A percentile compares a stretch with the other conserved stretches of the same genome.
phyloP scores from a whole-genome alignment of 2,797 vertebrate genomes.

The Takifugu ocellatus region DNA sequence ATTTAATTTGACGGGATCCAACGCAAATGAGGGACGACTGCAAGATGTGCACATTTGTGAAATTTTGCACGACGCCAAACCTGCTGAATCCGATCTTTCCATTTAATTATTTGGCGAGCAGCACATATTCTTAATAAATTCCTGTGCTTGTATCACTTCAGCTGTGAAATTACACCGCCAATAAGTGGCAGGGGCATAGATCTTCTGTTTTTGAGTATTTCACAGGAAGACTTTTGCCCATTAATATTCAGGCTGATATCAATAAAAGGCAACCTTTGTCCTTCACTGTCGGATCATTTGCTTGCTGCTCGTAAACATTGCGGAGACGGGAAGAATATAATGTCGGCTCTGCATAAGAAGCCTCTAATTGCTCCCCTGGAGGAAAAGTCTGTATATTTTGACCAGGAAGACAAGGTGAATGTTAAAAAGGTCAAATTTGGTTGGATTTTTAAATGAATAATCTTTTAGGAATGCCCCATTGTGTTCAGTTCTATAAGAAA shows the following conservation, averaged over 20 bases:
- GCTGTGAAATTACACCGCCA: conserved; percentile 23
- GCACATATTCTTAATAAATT: conserved; percentile 16
- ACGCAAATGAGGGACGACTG: too few relatives aligned
- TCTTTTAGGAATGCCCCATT: too few relatives aligned
- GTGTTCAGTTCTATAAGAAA: background rate
- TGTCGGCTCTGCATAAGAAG: conserved; percentile 1
- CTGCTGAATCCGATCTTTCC: background rate
- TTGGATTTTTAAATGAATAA: background rate
- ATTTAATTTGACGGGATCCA: too few relatives aligned
- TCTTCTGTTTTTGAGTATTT: background rate
- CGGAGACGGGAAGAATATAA: conserved; percentile 4
- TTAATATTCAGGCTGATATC: conserved; percentile 19
- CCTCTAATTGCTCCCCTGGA: conserved; percentile 6
- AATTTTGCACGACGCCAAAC: too few relatives aligned
- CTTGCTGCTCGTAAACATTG: conserved; percentile 15
- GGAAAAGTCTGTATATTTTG: background rate
- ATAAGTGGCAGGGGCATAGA: conserved; percentile 10
- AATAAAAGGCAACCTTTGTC: conserved; percentile 14
- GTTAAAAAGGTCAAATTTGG: background rate
- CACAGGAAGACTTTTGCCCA: background rate
- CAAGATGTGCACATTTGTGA: too few relatives aligned
- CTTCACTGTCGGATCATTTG: conserved; percentile 14
- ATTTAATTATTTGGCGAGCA: background rate
- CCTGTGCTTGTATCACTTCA: conserved; percentile 5
- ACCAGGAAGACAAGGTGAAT: background rate